Conservation (phyloP, 2,797 vertebrate genomes). For the Crocodylus rhombifer region DNA sequence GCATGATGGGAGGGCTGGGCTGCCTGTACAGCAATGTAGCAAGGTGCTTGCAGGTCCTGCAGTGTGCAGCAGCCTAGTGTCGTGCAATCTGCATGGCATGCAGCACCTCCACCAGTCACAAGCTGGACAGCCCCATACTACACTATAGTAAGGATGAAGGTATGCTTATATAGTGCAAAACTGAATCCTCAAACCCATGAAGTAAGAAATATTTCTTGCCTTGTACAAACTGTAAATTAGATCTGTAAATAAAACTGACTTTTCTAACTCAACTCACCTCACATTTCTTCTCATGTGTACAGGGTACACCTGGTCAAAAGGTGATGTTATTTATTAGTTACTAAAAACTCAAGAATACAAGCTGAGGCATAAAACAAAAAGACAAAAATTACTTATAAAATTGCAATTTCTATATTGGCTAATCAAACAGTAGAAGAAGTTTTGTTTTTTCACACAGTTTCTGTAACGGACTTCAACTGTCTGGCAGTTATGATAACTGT, state of each 20-base stretch:
- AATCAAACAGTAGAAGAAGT: background rate
- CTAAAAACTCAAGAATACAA: conserved; percentile 13
- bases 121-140: background rate
- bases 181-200: background rate
- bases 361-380: background rate
- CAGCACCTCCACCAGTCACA: too few species aligned
- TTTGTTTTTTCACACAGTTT: background rate
- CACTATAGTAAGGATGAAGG: background rate
- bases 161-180: background rate
- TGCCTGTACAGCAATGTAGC: too few species aligned
- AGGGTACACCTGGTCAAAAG: background rate
- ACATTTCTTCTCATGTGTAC: background rate
- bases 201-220: background rate
- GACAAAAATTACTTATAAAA: background rate
- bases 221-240: background rate
- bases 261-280: background rate
- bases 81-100: too few species aligned
- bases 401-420: background rate
- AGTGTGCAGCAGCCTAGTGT: too few species aligned
- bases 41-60: too few species aligned
- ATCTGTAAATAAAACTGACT: background rate
- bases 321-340: background rate
- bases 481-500: too few species aligned
- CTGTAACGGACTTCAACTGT: background rate
- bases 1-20: too few species aligned